phyloP scores from a whole-genome alignment of 2,113 vertebrate genomes.

The Seriola aureovittata region DNA sequence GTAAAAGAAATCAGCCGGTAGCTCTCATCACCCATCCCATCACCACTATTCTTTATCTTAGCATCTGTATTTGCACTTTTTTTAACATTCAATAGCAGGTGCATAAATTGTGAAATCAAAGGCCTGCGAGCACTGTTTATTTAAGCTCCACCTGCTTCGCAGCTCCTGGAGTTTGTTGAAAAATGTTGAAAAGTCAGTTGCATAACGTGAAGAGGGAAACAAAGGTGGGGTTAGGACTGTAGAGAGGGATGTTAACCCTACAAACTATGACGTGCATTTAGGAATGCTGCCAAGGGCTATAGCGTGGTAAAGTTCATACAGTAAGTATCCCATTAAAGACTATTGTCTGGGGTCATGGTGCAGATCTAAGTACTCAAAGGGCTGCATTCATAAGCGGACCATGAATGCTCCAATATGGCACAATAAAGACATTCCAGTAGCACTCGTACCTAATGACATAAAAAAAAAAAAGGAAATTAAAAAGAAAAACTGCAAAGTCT shows the following conservation, averaged over 20 bases:
- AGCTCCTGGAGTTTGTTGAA: neutral
- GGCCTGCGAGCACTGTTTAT: neutral
- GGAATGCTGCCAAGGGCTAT: constrained; percentile 38
- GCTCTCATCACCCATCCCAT: neutral
- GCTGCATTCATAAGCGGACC: constrained; percentile 60
- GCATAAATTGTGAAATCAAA: constrained; percentile 7
- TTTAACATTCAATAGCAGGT: neutral
- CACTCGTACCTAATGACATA: constrained; percentile 55
- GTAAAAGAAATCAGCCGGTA: neutral
- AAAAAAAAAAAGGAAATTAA: neutral
- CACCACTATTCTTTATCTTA: neutral
- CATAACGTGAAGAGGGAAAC: constrained; percentile 27
- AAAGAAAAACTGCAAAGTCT: constrained; percentile 13
- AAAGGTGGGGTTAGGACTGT: neutral
- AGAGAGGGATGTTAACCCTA: constrained; percentile 37
- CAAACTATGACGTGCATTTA: constrained; percentile 20
- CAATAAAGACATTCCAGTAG: constrained; percentile 56
- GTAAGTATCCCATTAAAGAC: constrained; percentile 37
- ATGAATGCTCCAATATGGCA: constrained; percentile 35
- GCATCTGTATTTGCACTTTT: constrained; percentile 37
- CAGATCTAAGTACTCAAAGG: constrained; percentile 67
- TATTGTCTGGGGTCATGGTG: constrained; percentile 67
- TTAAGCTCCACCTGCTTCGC: constrained; percentile 12
- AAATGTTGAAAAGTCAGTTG: constrained; percentile 48
- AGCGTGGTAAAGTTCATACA: constrained; percentile 40